phyloP scores from a whole-genome alignment of 2,113 vertebrate species.

The Petroica traversi region DNA sequence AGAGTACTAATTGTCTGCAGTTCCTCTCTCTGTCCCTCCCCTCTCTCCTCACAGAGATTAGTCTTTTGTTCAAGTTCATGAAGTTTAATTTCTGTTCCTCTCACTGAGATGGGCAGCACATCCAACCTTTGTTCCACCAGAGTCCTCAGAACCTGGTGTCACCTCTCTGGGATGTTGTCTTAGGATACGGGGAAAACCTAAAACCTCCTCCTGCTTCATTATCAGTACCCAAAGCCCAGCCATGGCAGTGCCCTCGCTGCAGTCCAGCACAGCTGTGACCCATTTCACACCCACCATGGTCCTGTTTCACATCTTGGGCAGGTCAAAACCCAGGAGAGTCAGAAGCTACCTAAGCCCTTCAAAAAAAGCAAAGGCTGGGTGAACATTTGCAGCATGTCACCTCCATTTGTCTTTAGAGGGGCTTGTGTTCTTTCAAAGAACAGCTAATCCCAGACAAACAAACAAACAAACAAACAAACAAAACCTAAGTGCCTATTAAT shows the following conservation, averaged over 20 bases:
- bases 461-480: conserved; percentile 9
- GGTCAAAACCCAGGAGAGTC: neutral
- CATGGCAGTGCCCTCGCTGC: rapidly evolving
- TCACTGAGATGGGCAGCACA: neutral
- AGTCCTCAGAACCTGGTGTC: conserved; percentile 1
- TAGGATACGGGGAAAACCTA: neutral
- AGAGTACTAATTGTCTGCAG: conserved; percentile 53
- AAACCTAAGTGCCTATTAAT: neutral
- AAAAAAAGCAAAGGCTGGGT: neutral
- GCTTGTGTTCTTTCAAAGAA: neutral
- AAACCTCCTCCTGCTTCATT: neutral
- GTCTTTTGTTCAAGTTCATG: conserved; percentile 63
- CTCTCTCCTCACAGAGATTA: conserved; percentile 24
- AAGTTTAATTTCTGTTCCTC: conserved; percentile 59
- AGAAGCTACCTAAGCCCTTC: neutral
- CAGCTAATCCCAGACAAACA: neutral
- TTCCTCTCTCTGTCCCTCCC: conserved; percentile 17
- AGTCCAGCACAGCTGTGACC: neutral
- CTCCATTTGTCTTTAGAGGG: neutral
- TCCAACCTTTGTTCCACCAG: neutral
- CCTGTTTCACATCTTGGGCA: neutral
- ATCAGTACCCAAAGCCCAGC: neutral
- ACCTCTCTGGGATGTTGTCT: neutral
- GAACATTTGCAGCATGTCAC: neutral
- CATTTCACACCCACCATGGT: rapidly evolving